Evolutionary conservation across 2,797 vertebrate genomes (phyloP).

Genomic region (Catamblyrhynchus diadema): DNA sequence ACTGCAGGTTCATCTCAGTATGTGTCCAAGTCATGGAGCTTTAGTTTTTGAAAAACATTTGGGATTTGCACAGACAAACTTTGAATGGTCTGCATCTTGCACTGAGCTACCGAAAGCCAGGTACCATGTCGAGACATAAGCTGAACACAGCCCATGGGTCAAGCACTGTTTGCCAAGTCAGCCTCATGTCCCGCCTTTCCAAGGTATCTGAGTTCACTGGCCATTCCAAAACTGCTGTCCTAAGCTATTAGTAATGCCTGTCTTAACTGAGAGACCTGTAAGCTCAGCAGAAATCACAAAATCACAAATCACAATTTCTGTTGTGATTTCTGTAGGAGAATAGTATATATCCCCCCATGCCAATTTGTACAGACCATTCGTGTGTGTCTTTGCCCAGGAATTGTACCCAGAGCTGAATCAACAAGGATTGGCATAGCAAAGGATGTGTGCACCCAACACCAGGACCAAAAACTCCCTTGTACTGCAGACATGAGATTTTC

Average conservation of each 20-base stretch:
- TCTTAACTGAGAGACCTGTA: neutral
- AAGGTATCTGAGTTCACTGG: neutral
- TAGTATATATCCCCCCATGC: neutral
- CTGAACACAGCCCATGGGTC: neutral
- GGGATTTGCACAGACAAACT: neutral
- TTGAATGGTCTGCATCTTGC: neutral
- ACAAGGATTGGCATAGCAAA: neutral
- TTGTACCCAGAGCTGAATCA: neutral
- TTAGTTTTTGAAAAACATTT: neutral
- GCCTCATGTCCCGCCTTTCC: neutral
- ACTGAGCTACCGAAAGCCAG: neutral
- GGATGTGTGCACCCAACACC: neutral
- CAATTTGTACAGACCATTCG: neutral
- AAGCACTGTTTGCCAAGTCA: neutral
- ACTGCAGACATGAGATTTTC: neutral
- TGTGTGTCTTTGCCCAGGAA: neutral
- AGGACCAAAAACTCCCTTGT: neutral
- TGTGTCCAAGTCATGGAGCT: neutral
- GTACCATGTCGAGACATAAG: fast-evolving
- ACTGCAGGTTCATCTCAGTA: neutral
- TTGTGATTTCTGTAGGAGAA: neutral
- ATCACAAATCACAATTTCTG: neutral
- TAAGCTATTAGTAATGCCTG: neutral
- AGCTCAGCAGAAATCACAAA: neutral
- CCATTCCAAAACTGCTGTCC: neutral